Percentiles rank a stretch among this genome's conserved stretches.
These are phyloP conservation scores for Chironomus striatipennis DNA, from an alignment of 1,140 invertebrate genomes.

Conservation along the genomic window DNA sequence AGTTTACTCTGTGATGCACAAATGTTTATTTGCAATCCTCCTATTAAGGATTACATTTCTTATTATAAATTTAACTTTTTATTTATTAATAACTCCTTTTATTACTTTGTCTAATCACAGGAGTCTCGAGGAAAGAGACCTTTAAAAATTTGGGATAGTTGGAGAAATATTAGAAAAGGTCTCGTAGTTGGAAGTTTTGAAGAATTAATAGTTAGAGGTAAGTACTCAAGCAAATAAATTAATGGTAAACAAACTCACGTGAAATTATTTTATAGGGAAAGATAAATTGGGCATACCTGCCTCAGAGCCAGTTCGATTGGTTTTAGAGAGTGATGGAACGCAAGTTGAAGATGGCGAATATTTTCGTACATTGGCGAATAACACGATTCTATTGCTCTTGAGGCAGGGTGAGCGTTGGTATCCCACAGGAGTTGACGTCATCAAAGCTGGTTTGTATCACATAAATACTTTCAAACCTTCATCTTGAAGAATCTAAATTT, in stretches of 20 bases:
- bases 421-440: constrained; percentile 82
- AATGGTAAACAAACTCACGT: constrained; percentile 19
- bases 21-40: too few relatives aligned
- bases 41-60: too few relatives aligned
- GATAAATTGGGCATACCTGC: constrained; percentile 81
- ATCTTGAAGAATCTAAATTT: too few relatives aligned
- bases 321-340: constrained; percentile 88
- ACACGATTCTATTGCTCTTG: constrained; percentile 81
- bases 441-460: constrained; percentile 67
- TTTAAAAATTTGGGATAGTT: constrained; percentile 97
- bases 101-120: too few relatives aligned
- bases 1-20: too few relatives aligned
- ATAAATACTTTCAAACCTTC: too few relatives aligned
- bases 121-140: constrained; percentile 89
- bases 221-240: constrained; percentile 19
- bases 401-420: constrained; percentile 83
- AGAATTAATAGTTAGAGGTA: constrained; percentile 82
- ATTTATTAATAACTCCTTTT: too few relatives aligned
- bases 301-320: constrained; percentile 73
- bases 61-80: too few relatives aligned
- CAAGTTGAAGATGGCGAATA: constrained; percentile 92
- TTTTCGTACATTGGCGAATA: constrained; percentile 81
- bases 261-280: constrained; percentile 51
- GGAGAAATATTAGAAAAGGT: constrained; percentile 86
- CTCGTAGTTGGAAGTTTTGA: constrained; percentile 85